phyloP scores from a whole-genome alignment of 2,113 vertebrate species.

The Myotis lucifugus region DNA sequence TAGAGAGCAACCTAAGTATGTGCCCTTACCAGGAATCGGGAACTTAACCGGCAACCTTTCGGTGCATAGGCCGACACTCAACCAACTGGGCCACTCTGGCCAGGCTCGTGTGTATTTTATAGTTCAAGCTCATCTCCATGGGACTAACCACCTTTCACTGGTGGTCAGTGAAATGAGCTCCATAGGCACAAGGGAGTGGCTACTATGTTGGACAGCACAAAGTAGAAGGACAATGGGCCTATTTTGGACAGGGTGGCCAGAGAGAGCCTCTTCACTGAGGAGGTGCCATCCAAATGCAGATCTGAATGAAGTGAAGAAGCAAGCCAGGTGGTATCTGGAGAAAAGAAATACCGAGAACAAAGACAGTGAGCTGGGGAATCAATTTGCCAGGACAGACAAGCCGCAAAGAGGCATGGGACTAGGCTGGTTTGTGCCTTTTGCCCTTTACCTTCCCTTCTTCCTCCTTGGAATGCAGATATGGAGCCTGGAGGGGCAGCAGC shows the following conservation, averaged over 20 bases:
- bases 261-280: background rate
- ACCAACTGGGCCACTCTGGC: background rate
- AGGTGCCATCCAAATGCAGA: background rate
- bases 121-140: background rate
- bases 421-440: background rate
- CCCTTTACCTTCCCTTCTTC: background rate
- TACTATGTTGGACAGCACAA: background rate
- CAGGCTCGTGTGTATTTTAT: background rate
- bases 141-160: background rate
- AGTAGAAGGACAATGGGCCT: background rate
- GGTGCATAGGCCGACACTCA: background rate
- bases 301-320: background rate
- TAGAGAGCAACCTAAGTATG: background rate
- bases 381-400: background rate
- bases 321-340: background rate
- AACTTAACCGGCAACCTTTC: too few relatives aligned
- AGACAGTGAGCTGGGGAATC: background rate
- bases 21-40: too few relatives aligned
- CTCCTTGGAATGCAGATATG: background rate
- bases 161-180: background rate
- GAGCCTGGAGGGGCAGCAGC: background rate
- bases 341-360: background rate
- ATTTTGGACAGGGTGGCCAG: background rate
- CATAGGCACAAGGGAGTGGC: background rate
- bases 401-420: background rate